Percentiles rank a stretch among this genome's conserved stretches.
phyloP scores from a whole-genome alignment of 2,888 invertebrate species.

The Podotricha telesiphe region DNA sequence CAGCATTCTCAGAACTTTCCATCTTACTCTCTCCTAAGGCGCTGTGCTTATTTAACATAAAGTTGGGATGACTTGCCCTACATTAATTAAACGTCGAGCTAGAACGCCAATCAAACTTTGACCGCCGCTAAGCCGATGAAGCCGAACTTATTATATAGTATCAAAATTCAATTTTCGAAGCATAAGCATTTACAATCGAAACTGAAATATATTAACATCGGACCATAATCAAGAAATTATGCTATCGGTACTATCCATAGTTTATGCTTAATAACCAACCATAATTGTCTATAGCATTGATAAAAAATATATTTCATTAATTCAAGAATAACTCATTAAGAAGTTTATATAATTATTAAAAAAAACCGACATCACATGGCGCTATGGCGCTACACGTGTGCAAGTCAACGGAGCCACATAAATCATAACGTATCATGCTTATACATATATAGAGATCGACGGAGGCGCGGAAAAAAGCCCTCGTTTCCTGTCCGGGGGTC shows the following conservation, averaged over 20 bases:
- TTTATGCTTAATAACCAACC: background rate
- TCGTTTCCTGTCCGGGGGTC: constrained; percentile 81
- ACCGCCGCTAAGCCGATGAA: constrained; percentile 78
- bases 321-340: constrained; percentile 59
- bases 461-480: constrained; percentile 79
- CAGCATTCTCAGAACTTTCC: constrained; percentile 64
- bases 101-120: constrained; percentile 82
- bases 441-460: constrained; percentile 76
- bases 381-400: constrained; percentile 71
- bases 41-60: constrained; percentile 61
- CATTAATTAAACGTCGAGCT: constrained; percentile 80
- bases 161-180: constrained; percentile 79
- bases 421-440: constrained; percentile 78
- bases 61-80: constrained; percentile 67
- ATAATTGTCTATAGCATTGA: background rate
- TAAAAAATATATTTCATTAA: constrained; percentile 55
- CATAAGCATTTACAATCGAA: constrained; percentile 69
- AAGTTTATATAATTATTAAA: constrained; percentile 67
- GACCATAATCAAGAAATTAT: constrained; percentile 47
- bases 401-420: constrained; percentile 68
- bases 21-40: constrained; percentile 57
- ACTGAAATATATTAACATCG: constrained; percentile 56
- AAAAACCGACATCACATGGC: constrained; percentile 68
- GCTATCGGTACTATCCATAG: constrained; percentile 48
- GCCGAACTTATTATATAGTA: constrained; percentile 80